These are phyloP conservation scores for Paramuricea clavata DNA, from an alignment of 92 coral and sea anemone species.

Conservation along the genomic window DNA sequence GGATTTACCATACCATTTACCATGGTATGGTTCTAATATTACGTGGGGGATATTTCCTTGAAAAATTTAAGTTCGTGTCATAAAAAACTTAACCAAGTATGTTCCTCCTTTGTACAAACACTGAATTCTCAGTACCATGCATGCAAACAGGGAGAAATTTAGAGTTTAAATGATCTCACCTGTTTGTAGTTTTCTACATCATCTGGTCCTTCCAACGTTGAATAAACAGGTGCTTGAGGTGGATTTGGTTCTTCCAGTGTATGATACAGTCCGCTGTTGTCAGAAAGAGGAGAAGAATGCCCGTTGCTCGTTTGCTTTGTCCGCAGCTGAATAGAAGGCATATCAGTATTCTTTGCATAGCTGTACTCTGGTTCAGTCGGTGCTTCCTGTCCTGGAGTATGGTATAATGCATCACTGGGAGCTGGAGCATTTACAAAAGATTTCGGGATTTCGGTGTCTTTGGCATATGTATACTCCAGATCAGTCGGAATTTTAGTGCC, in stretches of 20 bases:
- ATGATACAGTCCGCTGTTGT: neutral
- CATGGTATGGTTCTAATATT: too few relatives aligned
- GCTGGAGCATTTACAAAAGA: neutral
- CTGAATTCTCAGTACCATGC: neutral
- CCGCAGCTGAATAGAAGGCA: neutral
- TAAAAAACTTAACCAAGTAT: neutral
- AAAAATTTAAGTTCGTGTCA: too few relatives aligned
- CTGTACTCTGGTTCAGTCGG: neutral
- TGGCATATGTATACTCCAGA: neutral
- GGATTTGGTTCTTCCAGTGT: slow-evolving; percentile 12
- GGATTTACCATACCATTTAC: too few relatives aligned
- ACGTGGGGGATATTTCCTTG: too few relatives aligned
- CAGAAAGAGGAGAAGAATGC: neutral
- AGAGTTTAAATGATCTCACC: neutral
- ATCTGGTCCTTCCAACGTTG: slow-evolving; percentile 5
- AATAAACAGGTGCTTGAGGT: neutral
- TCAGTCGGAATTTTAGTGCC: neutral
- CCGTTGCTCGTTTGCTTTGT: neutral
- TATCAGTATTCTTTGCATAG: neutral
- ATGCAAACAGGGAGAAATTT: neutral
- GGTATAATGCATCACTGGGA: neutral
- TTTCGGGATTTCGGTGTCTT: neutral
- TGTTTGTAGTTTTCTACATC: neutral
- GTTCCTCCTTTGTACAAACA: neutral
- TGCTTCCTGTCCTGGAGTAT: neutral